Evolutionary conservation across 2,113 vertebrate genomes (phyloP).

Genomic region (Shinisaurus crocodilurus): DNA sequence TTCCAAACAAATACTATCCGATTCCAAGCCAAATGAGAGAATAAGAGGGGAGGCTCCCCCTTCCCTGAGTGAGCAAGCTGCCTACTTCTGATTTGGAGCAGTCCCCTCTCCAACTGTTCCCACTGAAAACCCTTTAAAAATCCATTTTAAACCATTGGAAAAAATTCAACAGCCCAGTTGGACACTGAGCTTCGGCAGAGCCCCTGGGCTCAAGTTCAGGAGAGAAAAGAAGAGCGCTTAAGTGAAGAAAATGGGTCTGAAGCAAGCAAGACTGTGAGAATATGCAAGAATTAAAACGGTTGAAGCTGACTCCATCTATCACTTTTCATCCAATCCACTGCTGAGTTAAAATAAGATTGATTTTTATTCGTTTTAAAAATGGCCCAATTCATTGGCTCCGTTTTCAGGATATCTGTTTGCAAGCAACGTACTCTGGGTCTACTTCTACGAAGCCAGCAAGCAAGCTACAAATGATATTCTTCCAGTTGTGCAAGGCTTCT

Average conservation of each 20-base stretch:
- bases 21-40: not conserved
- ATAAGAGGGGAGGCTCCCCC: not conserved
- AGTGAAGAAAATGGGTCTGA: not conserved
- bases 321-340: not conserved
- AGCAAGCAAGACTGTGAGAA: not conserved
- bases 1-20: not conserved
- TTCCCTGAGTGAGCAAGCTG: not conserved
- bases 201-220: not conserved
- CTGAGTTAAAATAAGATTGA: not conserved
- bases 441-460: constrained; percentile 17
- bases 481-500: not conserved
- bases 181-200: not conserved
- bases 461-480: not conserved
- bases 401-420: not conserved
- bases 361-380: not conserved
- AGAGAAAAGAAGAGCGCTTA: not conserved
- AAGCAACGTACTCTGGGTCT: not conserved
- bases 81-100: not conserved
- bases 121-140: not conserved
- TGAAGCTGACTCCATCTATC: not conserved
- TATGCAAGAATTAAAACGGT: not conserved
- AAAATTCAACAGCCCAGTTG: not conserved
- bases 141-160: not conserved
- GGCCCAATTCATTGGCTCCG: not conserved
- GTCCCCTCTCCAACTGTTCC: not conserved